Conservation (phyloP, 2,113 vertebrate genomes). For the Nicator chloris region DNA sequence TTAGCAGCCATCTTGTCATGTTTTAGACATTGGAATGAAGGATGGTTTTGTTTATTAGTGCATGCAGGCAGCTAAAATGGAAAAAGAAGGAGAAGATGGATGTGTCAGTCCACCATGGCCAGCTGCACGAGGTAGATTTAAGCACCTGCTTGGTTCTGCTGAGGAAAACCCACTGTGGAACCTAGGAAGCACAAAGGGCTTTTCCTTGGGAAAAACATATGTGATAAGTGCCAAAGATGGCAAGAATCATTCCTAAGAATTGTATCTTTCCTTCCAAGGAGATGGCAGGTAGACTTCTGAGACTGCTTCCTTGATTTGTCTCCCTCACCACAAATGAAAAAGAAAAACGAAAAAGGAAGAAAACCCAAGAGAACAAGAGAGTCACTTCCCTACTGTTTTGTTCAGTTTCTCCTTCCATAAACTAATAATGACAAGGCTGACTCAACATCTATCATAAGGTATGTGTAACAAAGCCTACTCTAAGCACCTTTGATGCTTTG, state of each 20-base stretch:
- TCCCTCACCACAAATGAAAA: neutral
- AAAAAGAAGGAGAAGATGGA: neutral
- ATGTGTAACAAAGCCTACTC: neutral
- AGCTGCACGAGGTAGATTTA: neutral
- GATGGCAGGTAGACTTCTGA: neutral
- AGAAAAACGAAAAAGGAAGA: neutral
- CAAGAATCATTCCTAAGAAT: neutral
- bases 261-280: neutral
- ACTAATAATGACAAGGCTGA: neutral
- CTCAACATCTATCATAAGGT: rapidly evolving
- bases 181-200: neutral
- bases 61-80: neutral
- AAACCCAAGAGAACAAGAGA: neutral
- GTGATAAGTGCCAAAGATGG: neutral
- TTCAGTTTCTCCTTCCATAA: neutral
- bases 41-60: neutral
- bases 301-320: neutral
- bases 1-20: neutral
- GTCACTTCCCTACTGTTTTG: neutral
- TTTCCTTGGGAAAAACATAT: neutral
- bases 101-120: neutral
- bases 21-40: neutral
- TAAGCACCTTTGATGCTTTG: neutral
- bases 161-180: neutral
- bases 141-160: neutral